phyloP scores from a whole-genome alignment of 35 echinoderm and acorn worm genomes.

The Eucidaris tribuloides region DNA sequence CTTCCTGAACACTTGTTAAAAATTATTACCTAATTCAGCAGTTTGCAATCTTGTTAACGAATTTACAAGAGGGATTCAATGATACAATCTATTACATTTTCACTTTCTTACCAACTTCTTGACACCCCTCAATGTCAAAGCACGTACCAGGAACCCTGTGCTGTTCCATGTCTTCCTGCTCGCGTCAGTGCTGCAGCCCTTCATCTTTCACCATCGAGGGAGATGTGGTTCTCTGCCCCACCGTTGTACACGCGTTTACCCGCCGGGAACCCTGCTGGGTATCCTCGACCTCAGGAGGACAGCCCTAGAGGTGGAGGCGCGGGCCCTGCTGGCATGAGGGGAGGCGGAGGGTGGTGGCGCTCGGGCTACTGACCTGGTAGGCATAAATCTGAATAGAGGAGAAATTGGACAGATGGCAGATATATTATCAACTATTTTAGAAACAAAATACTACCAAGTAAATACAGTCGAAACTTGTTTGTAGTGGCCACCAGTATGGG shows the following conservation, averaged over 20 bases:
- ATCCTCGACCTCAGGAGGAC: conserved; percentile 1
- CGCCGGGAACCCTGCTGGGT: conserved; percentile 17
- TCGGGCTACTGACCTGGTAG: conserved; percentile 48
- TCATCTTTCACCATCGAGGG: conserved; percentile 37
- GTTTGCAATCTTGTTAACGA: no score
- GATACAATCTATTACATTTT: no score
- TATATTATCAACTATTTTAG: no score
- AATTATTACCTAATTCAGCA: no score
- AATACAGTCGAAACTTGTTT: no score
- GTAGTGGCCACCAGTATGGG: no score
- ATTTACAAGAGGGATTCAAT: no score
- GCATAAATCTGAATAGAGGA: conserved; percentile 25
- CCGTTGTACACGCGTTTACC: no score
- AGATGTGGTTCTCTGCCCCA: conserved; percentile 15
- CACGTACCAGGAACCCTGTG: conserved; percentile 39
- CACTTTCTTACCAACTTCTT: conserved; percentile 54
- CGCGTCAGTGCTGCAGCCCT: conserved; percentile 5
- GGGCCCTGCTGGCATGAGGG: conserved; percentile 32
- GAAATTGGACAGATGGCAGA: no score
- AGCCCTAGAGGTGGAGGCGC: conserved; percentile 3
- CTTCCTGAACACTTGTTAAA: no score
- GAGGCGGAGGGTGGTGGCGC: conserved; percentile 61
- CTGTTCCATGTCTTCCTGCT: conserved; percentile 56
- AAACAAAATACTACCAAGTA: no score
- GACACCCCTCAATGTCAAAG: conserved; percentile 36